Evolutionary conservation across 1,140 invertebrate genomes (phyloP), one percentile per base, ranked within the genome.

Genomic region (Drosophila pseudoananassae): DNA sequence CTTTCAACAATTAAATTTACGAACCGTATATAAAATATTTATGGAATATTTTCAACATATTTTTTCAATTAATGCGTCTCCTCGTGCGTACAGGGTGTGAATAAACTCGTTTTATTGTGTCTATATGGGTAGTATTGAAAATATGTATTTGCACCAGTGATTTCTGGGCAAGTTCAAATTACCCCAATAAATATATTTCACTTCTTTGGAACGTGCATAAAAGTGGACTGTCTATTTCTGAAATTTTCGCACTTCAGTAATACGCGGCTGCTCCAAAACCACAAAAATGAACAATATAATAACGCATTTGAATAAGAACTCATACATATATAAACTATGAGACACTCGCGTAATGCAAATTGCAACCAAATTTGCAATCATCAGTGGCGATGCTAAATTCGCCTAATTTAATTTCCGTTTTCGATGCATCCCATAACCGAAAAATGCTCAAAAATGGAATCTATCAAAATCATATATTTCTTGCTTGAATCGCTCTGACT

Each of bases 201-300:
- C 25, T 27, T 27, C 1, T 27, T 27, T 5, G 25, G 25, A 27
- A 27, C 25, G 33, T 36, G 4, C 3, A 33, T 33, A 10, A 33
- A 33, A 33, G 8, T 33, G 14, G 8, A 40, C 3, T 40, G 38
- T 14, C 38, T 14, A n/a, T 14, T 8, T 43, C 14, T 9, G 55
- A 76, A 83, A 17, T 17, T 80, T 84, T 84, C 81, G 80, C 80
- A 84, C 80, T 85, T 84, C 61, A 85, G 85, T 69, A 73, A 85
- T 72, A 15, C 52, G 60, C 58, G 72, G 46, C 55, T 7, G 25
- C 25, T 7, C 52, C 69, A 64, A 58, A 46, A 29, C 29, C 29
- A 57, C 17, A 29, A 23, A 20, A 27, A 25, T 8, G 4, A 36
- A 50, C 6, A 40, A 31, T 31, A 33, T 27, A 47, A 72, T 14